These are phyloP conservation scores for Diaperis boleti DNA, from an alignment of 2,888 invertebrate species.

Conservation along the genomic window DNA sequence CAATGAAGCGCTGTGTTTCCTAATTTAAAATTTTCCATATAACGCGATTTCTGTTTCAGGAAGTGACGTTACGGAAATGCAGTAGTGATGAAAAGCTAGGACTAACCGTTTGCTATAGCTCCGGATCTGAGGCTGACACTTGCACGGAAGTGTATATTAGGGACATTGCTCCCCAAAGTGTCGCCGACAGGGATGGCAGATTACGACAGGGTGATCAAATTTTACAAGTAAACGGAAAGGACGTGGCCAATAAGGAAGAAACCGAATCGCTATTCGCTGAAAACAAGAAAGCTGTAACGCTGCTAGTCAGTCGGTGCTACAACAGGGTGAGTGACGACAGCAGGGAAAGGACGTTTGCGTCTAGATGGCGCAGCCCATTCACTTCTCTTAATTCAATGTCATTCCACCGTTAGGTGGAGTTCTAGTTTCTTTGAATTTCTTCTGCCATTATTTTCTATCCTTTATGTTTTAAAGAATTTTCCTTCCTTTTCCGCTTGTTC, in stretches of 20 bases:
- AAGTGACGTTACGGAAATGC: slow-evolving; percentile 73
- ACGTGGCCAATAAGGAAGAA: slow-evolving; percentile 72
- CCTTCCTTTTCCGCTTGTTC: too few species aligned
- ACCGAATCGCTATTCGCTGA: slow-evolving; percentile 73
- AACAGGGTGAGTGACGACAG: slow-evolving; percentile 65
- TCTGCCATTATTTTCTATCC: background rate
- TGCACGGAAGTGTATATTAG: slow-evolving; percentile 76
- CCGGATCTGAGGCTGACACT: slow-evolving; percentile 68
- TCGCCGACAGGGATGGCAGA: slow-evolving; percentile 72
- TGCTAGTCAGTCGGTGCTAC: slow-evolving; percentile 72
- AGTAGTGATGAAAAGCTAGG: slow-evolving; percentile 74
- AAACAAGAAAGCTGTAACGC: slow-evolving; percentile 70
- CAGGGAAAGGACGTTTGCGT: too few species aligned
- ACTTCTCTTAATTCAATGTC: too few species aligned
- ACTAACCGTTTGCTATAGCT: slow-evolving; percentile 76
- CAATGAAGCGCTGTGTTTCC: slow-evolving; percentile 13
- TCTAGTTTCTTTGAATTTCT: too few species aligned
- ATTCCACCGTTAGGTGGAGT: background rate
- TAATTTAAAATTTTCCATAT: slow-evolving; percentile 23
- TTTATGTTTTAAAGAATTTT: background rate
- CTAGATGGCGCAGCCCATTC: background rate
- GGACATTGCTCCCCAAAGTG: slow-evolving; percentile 72
- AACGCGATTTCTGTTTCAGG: too few species aligned
- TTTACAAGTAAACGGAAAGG: slow-evolving; percentile 72
- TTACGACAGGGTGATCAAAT: slow-evolving; percentile 74